A percentile compares a stretch with the other conserved stretches of the same genome.
phyloP scores from a whole-genome alignment of 2,113 vertebrate species.

The Gorsachius goisagi region DNA sequence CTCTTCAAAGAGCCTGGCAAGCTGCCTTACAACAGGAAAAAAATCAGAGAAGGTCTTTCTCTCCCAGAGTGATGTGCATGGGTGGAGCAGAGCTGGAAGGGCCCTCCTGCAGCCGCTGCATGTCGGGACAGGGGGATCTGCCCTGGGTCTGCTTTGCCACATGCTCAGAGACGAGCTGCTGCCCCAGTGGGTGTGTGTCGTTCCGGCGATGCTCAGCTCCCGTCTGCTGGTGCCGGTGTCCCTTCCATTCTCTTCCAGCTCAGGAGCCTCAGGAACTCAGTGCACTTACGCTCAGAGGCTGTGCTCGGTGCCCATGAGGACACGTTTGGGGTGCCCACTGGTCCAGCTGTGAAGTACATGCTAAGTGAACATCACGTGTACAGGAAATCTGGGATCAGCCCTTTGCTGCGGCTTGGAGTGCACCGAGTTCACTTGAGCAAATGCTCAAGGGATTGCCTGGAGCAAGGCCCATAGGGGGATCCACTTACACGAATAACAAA shows the following conservation, averaged over 20 bases:
- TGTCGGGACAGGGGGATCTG: background rate
- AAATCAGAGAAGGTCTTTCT: background rate
- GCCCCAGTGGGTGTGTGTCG: background rate
- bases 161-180: background rate
- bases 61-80: background rate
- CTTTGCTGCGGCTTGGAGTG: background rate
- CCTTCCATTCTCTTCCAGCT: rapidly evolving
- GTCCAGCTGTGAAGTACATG: background rate
- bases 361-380: background rate
- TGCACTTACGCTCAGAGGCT: background rate
- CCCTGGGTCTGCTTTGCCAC: background rate
- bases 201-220: rapidly evolving
- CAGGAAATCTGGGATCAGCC: background rate
- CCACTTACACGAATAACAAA: background rate
- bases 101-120: background rate
- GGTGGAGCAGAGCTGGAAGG: background rate
- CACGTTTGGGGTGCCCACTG: background rate
- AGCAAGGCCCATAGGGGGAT: background rate
- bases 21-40: background rate
- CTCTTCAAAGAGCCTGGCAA: background rate
- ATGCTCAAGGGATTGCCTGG: background rate
- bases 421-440: background rate
- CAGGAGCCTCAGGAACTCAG: background rate
- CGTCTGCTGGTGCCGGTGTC: rapidly evolving
- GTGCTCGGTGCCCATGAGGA: background rate